A percentile compares a stretch with the other conserved stretches of the same genome.
Evolutionary conservation across 2,888 invertebrate genomes (phyloP).

Genomic region (Maniola hyperantus): DNA sequence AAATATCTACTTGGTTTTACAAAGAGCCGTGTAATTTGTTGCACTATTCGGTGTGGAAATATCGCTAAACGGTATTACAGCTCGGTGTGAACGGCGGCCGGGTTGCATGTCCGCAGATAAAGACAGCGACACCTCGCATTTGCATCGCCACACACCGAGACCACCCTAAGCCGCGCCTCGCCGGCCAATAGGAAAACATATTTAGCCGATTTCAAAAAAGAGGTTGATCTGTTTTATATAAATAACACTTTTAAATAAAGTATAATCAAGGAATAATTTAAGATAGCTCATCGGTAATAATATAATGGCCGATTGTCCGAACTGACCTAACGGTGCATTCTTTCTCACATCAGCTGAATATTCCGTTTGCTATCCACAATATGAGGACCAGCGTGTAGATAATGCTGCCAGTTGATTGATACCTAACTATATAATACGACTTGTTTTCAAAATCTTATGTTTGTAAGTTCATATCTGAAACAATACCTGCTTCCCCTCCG

Average conservation of each 20-base stretch:
- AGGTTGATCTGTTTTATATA: not conserved
- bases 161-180: conserved; percentile 53
- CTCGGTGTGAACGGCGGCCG: conserved; percentile 53
- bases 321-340: not conserved
- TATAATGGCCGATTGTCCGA: no score
- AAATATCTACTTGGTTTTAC: not conserved
- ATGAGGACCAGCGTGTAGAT: not conserved
- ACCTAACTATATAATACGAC: no score
- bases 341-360: conserved; percentile 2
- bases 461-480: conserved; percentile 1
- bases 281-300: not conserved
- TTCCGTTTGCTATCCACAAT: conserved; percentile 4
- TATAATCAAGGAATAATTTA: not conserved
- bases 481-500: conserved; percentile 12
- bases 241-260: not conserved
- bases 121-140: conserved; percentile 70
- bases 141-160: conserved; percentile 77
- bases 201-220: conserved; percentile 4
- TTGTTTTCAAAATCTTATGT: not conserved
- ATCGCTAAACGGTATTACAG: conserved; percentile 40
- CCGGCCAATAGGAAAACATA: conserved; percentile 33
- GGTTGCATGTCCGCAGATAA: conserved; percentile 57
- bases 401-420: not conserved
- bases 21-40: not conserved
- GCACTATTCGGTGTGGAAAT: not conserved